A percentile compares a stretch with the other conserved stretches of the same genome.
Evolutionary conservation across 2,888 invertebrate genomes (phyloP).

Genomic region (Leptinotarsa peninsularis): DNA sequence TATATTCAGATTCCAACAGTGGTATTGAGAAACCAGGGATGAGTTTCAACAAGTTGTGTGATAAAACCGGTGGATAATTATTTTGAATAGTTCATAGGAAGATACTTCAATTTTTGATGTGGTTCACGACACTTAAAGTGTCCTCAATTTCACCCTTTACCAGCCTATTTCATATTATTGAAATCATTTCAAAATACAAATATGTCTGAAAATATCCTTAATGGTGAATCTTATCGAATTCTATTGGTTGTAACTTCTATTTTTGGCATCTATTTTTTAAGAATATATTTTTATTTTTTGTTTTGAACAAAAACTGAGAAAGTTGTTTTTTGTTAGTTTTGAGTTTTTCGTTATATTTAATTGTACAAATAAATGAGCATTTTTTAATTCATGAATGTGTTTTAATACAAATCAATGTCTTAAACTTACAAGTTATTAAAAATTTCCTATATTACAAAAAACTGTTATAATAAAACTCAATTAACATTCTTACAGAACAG

Average conservation of each 20-base stretch:
- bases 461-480: conserved; percentile 16
- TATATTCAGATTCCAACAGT: conserved; percentile 22
- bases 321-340: conserved; percentile 18
- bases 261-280: conserved; percentile 4
- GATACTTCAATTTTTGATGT: background rate
- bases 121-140: background rate
- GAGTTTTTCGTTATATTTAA: conserved; percentile 9
- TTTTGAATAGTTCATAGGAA: no score
- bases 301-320: background rate
- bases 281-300: background rate
- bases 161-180: no score
- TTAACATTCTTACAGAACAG: conserved; percentile 11
- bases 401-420: conserved; percentile 16
- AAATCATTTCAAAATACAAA: no score
- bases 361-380: conserved; percentile 15
- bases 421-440: conserved; percentile 24
- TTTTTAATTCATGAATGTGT: conserved; percentile 6
- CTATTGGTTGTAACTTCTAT: background rate
- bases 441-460: conserved; percentile 23
- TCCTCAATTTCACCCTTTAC: background rate
- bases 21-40: conserved; percentile 3
- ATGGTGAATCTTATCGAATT: background rate
- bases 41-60: background rate
- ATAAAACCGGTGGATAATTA: background rate
- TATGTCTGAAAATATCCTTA: no score